Conservation (phyloP, 1,140 invertebrate species). For the Drosophila suzukii region DNA sequence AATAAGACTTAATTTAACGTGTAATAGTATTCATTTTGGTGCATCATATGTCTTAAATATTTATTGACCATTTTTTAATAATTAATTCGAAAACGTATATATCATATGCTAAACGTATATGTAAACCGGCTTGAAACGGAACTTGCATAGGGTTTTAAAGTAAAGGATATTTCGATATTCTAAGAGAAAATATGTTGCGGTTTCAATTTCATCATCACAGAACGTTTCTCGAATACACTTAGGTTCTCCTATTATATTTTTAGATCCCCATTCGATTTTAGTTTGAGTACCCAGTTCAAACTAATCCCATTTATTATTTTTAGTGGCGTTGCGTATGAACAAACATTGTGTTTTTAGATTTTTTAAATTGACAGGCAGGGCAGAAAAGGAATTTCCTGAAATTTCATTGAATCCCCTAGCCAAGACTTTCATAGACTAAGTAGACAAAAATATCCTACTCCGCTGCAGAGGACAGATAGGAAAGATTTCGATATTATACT, state of each 20-base stretch:
- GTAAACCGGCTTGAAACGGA: background rate
- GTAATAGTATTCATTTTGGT: background rate
- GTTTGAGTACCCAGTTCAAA: background rate
- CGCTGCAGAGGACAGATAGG: constrained; percentile 4
- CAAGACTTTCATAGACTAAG: constrained; percentile 19
- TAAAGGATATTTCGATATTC: background rate
- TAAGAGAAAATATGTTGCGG: background rate
- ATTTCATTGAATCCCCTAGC: background rate
- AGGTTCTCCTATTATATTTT: background rate
- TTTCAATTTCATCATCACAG: background rate
- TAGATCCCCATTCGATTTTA: background rate
- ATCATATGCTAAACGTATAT: background rate
- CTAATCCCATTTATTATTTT: background rate
- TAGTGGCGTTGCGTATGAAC: background rate
- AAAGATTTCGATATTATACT: constrained; percentile 11
- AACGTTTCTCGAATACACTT: constrained; percentile 4
- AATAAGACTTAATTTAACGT: background rate
- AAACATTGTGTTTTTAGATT: background rate
- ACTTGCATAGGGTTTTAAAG: background rate
- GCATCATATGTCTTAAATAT: background rate
- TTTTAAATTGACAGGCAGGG: background rate
- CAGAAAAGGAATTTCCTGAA: background rate
- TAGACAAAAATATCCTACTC: constrained; percentile 8
- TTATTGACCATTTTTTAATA: background rate
- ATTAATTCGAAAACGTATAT: background rate